These are phyloP conservation scores for Tetramorium alpestre DNA, from an alignment of 1,140 invertebrate species.

Conservation along the genomic window DNA sequence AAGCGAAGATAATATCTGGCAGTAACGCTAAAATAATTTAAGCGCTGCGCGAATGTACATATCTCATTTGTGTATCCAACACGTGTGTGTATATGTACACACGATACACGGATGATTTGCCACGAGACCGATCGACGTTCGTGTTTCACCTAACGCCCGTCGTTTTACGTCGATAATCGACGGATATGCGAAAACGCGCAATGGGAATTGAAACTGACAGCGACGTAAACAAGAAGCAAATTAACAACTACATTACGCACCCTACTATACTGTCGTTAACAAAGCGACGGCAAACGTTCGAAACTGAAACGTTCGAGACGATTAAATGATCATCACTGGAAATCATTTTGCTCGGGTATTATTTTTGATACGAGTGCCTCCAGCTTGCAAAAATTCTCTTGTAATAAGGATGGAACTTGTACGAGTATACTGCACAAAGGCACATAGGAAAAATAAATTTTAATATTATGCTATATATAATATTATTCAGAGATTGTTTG, in stretches of 20 bases:
- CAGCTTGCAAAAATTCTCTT: not conserved
- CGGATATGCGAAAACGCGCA: constrained; percentile 2
- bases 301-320: not conserved
- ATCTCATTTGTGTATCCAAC: not conserved
- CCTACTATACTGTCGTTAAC: not conserved
- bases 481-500: not conserved
- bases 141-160: not conserved
- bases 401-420: not conserved
- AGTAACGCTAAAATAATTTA: constrained; percentile 42
- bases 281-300: not conserved
- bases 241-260: constrained; percentile 13
- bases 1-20: not conserved
- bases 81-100: not conserved
- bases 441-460: not conserved
- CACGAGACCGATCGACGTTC: constrained; percentile 6
- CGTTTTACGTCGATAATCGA: constrained; percentile 40
- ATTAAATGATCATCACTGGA: not conserved
- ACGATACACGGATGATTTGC: constrained; percentile 2
- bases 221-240: constrained; percentile 20
- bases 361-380: not conserved
- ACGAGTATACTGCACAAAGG: not conserved
- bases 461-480: not conserved
- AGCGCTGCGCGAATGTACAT: not conserved
- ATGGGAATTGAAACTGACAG: constrained; percentile 28
- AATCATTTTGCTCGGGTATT: not conserved